Percentiles rank a stretch among this genome's conserved stretches.
phyloP scores from a whole-genome alignment of 2,797 vertebrate species.

The Ctenosaura bakeri region DNA sequence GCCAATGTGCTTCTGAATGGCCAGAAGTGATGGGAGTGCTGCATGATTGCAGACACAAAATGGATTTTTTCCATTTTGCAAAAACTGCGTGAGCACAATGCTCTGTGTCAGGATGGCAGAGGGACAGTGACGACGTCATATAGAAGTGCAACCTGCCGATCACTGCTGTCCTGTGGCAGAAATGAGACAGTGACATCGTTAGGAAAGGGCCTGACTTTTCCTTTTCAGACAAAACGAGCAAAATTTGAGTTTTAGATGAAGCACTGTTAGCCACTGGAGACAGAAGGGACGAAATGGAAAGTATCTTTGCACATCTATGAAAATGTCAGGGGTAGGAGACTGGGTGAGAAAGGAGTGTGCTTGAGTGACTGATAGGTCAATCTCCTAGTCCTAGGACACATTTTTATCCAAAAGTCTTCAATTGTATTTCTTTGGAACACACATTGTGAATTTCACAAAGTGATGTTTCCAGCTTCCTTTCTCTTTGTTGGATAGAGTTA shows the following conservation, averaged over 20 bases:
- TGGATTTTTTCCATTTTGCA: too few relatives aligned
- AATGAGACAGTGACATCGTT: too few relatives aligned
- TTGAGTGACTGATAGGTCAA: not conserved
- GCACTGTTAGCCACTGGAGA: not conserved
- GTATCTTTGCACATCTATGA: not conserved
- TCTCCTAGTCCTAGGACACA: not conserved
- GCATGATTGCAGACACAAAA: too few relatives aligned
- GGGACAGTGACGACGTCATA: too few relatives aligned
- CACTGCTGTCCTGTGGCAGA: too few relatives aligned
- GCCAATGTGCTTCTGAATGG: too few relatives aligned
- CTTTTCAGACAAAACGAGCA: not conserved
- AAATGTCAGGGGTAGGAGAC: not conserved
- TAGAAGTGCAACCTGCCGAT: too few relatives aligned
- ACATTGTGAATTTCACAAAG: not conserved
- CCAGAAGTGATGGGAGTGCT: too few relatives aligned
- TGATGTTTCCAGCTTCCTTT: not conserved
- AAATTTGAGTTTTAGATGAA: not conserved
- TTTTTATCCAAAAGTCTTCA: not conserved
- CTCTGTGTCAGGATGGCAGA: too few relatives aligned
- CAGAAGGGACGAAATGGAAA: not conserved
- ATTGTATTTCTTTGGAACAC: not conserved
- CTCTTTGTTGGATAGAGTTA: not conserved
- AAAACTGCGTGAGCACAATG: too few relatives aligned
- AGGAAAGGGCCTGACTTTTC: not conserved
- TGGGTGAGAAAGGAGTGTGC: not conserved